These are phyloP conservation scores for Tragelaphus buxtoni DNA, from an alignment of 2,113 vertebrate species.

Conservation along the genomic window DNA sequence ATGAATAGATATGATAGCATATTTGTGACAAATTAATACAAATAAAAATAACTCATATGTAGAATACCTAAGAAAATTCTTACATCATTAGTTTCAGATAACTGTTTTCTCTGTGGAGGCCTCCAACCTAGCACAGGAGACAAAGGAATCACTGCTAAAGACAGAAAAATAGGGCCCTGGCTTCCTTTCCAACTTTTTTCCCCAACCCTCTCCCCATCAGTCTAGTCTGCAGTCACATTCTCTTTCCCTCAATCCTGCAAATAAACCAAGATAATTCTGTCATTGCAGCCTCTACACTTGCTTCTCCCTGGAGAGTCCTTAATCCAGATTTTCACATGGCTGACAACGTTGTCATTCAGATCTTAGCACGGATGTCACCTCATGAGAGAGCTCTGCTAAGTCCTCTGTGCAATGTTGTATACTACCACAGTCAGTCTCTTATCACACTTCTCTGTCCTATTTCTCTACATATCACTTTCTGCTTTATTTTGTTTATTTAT, in stretches of 20 bases:
- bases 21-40: neutral
- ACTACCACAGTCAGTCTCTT: neutral
- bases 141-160: neutral
- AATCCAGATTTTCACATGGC: neutral
- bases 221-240: neutral
- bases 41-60: neutral
- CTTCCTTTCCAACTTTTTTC: neutral
- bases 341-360: constrained; percentile 6
- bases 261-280: neutral
- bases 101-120: neutral
- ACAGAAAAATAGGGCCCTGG: no score
- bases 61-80: constrained; percentile 1
- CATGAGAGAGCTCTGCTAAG: neutral
- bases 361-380: neutral
- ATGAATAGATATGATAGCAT: neutral
- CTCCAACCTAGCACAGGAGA: neutral
- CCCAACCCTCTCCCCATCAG: neutral
- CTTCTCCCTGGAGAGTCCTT: neutral
- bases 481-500: neutral
- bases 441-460: neutral
- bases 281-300: neutral
- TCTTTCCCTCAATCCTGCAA: neutral
- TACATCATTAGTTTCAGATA: neutral
- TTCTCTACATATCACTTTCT: neutral
- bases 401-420: neutral